Percentiles rank a stretch among this genome's conserved stretches.
Evolutionary conservation across 2,888 invertebrate genomes (phyloP).

Genomic region (Megalurothrips usitatus): DNA sequence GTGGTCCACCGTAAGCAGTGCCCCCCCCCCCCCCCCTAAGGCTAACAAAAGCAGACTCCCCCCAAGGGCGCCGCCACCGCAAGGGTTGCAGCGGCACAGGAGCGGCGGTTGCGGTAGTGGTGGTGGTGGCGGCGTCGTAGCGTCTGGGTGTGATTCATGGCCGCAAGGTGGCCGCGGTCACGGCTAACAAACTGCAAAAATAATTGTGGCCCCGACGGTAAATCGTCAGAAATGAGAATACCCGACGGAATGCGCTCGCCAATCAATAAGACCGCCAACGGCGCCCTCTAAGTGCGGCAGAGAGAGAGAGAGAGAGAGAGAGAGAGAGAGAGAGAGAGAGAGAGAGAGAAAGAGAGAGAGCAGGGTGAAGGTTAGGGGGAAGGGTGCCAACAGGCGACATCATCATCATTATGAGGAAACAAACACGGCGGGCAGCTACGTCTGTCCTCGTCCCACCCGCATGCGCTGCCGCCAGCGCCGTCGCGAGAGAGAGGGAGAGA

Average conservation of each 20-base stretch:
- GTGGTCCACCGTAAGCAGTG: too few species aligned
- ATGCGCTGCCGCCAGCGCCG: background rate
- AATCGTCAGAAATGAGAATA: slow-evolving; percentile 23
- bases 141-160: background rate
- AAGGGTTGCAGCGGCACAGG: too few species aligned
- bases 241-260: background rate
- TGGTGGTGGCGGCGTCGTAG: background rate
- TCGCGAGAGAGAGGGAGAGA: background rate
- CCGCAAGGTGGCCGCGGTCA: background rate
- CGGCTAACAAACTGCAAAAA: slow-evolving; percentile 6
- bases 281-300: background rate
- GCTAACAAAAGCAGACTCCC: too few species aligned
- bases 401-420: slow-evolving; percentile 15
- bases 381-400: background rate
- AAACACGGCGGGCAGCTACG: background rate
- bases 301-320: too few species aligned
- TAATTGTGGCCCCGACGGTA: background rate
- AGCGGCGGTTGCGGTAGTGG: too few species aligned
- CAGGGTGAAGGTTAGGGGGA: slow-evolving; percentile 18
- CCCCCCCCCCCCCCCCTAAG: too few species aligned
- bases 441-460: background rate
- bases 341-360: background rate
- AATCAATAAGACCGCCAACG: background rate
- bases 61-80: too few species aligned
- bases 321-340: background rate